Evolutionary conservation across 2,888 invertebrate species (phyloP).

Genomic region (Limnephilus marmoratus): DNA sequence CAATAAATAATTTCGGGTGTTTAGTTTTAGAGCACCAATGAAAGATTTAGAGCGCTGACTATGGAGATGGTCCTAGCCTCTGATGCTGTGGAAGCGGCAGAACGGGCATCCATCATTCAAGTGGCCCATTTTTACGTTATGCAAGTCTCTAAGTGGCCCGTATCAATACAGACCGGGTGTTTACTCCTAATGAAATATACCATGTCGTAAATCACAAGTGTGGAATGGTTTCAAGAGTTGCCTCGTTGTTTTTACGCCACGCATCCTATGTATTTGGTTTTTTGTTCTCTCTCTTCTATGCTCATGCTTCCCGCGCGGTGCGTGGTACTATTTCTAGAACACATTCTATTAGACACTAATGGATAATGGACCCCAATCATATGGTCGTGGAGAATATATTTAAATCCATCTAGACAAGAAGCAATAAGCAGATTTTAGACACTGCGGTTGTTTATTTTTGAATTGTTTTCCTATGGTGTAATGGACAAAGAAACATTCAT

Average conservation of each 20-base stretch:
- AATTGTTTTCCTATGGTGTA: background rate
- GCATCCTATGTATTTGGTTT: conserved; percentile 40
- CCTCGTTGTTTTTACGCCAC: conserved; percentile 33
- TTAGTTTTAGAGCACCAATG: conserved; percentile 57
- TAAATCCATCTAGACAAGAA: background rate
- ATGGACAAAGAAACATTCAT: background rate
- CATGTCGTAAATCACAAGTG: conserved; percentile 65
- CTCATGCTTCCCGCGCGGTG: background rate
- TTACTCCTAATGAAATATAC: conserved; percentile 65
- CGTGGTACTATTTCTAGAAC: conserved; percentile 54
- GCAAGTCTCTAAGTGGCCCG: conserved; percentile 60
- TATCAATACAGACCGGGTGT: conserved; percentile 53
- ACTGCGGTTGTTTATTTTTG: background rate
- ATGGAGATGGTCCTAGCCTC: conserved; percentile 12
- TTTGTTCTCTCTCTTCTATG: conserved; percentile 24
- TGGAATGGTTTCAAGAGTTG: conserved; percentile 63
- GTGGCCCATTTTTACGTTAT: conserved; percentile 58
- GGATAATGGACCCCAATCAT: conserved; percentile 47
- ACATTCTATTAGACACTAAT: conserved; percentile 56
- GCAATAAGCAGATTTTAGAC: background rate
- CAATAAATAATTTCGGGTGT: conserved; percentile 58
- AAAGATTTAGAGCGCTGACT: conserved; percentile 59
- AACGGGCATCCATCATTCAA: conserved; percentile 52
- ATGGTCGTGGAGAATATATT: background rate
- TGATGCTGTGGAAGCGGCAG: background rate